These are phyloP conservation scores for Gibbula magus DNA, from an alignment of 2,888 invertebrate genomes.

Conservation along the genomic window DNA sequence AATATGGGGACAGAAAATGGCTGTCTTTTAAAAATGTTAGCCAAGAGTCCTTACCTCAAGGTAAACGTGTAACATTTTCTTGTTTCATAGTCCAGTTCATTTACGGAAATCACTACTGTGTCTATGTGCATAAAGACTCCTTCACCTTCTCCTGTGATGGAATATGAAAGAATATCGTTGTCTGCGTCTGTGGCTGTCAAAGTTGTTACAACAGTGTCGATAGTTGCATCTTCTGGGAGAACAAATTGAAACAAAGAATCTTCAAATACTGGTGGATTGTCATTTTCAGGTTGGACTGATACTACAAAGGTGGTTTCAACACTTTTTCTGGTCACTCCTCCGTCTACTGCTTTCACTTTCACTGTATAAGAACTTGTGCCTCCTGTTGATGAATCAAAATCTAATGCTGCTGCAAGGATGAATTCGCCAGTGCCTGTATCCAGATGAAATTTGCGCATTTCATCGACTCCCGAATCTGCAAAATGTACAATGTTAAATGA, in stretches of 20 bases:
- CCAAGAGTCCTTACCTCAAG: background rate
- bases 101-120: background rate
- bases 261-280: slow-evolving; percentile 9
- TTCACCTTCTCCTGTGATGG: background rate
- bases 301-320: background rate
- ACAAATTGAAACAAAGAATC: background rate
- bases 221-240: background rate
- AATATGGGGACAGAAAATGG: no score
- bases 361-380: background rate
- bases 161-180: background rate
- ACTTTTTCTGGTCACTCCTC: background rate
- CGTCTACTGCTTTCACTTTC: background rate
- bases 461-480: no score
- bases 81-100: slow-evolving; percentile 10
- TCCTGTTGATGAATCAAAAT: background rate
- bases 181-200: background rate
- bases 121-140: background rate
- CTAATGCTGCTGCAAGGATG: background rate
- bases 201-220: background rate
- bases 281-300: background rate
- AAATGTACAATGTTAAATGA: no score
- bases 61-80: background rate
- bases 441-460: background rate
- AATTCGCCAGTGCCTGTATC: background rate
- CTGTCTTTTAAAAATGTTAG: no score